Evolutionary conservation across 2,797 vertebrate genomes (phyloP), one percentile per base, ranked within the genome.

Genomic region (Hyperoplus immaculatus): DNA sequence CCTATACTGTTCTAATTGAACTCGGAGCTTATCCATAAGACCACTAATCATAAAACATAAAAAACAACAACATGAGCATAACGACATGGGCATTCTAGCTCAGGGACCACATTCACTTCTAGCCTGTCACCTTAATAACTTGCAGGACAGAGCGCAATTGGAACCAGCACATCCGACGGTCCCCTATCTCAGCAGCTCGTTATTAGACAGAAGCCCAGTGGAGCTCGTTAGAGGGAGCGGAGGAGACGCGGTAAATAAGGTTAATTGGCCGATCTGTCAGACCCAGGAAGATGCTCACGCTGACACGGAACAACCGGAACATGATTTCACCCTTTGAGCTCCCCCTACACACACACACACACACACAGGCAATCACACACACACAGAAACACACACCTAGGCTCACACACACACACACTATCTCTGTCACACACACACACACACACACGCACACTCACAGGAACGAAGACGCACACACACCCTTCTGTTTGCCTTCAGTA

Each of bases 241-340:
- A 29, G 75, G 84, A 91, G 89, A 87, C 14, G 41, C 77, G 68
- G 95, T 95, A 96, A 96, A 95, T 96, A 96, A 96, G 94, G 94
- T 95, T 96, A 96, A 96, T 96, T 96, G 95, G 95, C 80, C 70
- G 86, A 95, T 94, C 94, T 95, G 95, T 95, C 95, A 95, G 92
- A 92, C 65, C 83, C 72, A 43, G 86, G 76, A 92, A 90, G 89
- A 93, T 93, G 94, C 92, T 86, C 84, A 75, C 81, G 47, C 88
- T 95, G 94, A 95, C 94, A 93, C 45, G 83, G 72, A 91, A 89
- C 90, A 88, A 93, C 83, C 82, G 47, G 71, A 91, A 92, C 91
- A 89, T 91, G 88, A 92, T 82, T 93, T 88, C 81, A 85, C 87
- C 86, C 83, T 76, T 29, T 74, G 83, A 29, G 80, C 66, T 38